A percentile compares a stretch with the other conserved stretches of the same genome.
Evolutionary conservation across 1,140 invertebrate species (phyloP).

Genomic region (Cepaea nemoralis): DNA sequence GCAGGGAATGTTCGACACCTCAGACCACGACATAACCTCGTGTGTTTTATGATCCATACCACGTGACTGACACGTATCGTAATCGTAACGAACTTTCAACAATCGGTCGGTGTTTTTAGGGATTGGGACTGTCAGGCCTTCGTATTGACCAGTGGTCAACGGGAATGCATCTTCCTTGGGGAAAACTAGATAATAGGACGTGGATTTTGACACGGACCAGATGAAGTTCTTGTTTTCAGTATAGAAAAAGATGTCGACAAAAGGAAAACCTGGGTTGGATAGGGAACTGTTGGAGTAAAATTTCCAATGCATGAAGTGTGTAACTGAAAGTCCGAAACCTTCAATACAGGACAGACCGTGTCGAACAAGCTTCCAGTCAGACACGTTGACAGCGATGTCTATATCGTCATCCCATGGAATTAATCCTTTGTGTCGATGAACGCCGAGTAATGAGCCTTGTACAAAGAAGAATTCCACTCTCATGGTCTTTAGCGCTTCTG

Average conservation of each 20-base stretch:
- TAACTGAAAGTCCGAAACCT: background rate
- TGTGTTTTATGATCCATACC: slow-evolving; percentile 18
- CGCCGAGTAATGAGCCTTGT: slow-evolving; percentile 47
- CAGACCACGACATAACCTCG: background rate
- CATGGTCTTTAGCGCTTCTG: background rate
- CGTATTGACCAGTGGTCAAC: slow-evolving; percentile 3
- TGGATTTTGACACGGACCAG: slow-evolving; percentile 2
- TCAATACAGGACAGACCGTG: slow-evolving; percentile 18
- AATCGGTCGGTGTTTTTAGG: background rate
- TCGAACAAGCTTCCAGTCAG: slow-evolving; percentile 17
- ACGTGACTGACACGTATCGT: slow-evolving; percentile 14
- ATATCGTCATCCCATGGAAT: slow-evolving; percentile 54
- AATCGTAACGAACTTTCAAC: background rate
- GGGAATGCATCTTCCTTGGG: slow-evolving; percentile 9
- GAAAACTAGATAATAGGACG: background rate
- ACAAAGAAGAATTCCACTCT: slow-evolving; percentile 33
- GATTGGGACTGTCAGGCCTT: background rate
- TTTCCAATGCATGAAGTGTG: slow-evolving; percentile 17
- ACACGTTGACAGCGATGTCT: slow-evolving; percentile 44
- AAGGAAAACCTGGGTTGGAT: background rate
- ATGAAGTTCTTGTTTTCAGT: slow-evolving; percentile 13
- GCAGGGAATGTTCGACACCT: slow-evolving; percentile 1
- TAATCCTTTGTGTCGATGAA: slow-evolving; percentile 47
- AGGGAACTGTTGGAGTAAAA: background rate
- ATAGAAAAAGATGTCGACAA: slow-evolving; percentile 23